Base-by-base conservation (phyloP, 2,113 vertebrate species). In the Cranoglanis bouderius region DNA sequence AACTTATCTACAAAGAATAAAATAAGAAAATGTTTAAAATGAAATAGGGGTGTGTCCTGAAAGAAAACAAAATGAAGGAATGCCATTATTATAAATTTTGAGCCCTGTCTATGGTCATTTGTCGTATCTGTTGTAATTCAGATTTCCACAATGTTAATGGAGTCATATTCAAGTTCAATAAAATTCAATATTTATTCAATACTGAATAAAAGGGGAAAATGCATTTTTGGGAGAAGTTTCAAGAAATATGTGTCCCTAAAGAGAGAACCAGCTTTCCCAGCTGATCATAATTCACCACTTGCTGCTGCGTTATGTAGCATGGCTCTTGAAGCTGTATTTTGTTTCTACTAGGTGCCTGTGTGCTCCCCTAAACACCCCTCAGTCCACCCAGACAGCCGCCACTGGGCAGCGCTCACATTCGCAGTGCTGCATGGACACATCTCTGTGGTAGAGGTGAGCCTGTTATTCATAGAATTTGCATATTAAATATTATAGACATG, bases 391-490 rank as follows among this genome's bases (percentile, higher is more conserved):
- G 98, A 99, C 92, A 99, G 97, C 91, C 96, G 98, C 1, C 97
- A 98, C 93, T 99, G 98, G 98, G 97, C 97, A 0, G 96, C 98
- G 0, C 96, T 99, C 61, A 99, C 98, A 0, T 98, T 99, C 0
- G 98, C 98, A 0, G 98, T 99, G 81, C 77, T 99, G 5, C 98
- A 99, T 0, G 98, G 98, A 65, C 98, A 99, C 94, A 98, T 99
- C 92, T 98, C 98, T 0, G 98, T 99, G 0, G 98, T 98, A 0
- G 98, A 99, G 98, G 98, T 99, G 53, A 92, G 95, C 81, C 89
- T 40, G 18, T 9, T 19, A 32, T 72, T n/a, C 0, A 61, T 35
- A 21, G 3, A 55, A 26, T 38, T 82, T 38, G 19, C 80, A 82
- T 38, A 53, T 53, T 9, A 55, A 55, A 32, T 81, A 53, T 18